Evolutionary conservation across 2,797 vertebrate species (phyloP), one percentile per base, ranked within the genome.

Genomic region (Eurystomus glaucurus): DNA sequence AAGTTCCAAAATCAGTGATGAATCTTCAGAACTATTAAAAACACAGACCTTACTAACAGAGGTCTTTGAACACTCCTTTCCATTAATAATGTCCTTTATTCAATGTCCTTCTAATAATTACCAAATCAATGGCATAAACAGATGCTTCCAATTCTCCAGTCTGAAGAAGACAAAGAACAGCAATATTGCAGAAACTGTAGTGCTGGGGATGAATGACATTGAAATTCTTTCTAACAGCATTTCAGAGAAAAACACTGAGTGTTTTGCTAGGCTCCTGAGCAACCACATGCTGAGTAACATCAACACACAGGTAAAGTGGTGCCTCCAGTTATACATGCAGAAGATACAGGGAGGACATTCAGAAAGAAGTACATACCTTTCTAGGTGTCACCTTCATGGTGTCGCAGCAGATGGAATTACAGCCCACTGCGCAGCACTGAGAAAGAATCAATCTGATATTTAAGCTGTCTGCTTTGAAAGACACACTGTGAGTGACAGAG

Each of bases 331-430:
- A 39, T 7, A 35, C 57, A 39, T 12, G 37, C 80, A 58, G 66
- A 54, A 88, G 80, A 39, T 4, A 11, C 11, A 33, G 69, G 55
- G 33, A 85, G 29, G 54, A 85, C 69, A 58, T 39, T 48, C 76
- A 86, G 90, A 78, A 86, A 78, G 85, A 35, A 93, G 86, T 43
- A 79, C 50, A 8, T 37, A 74, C 77, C 74, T 95, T 79, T 88
- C 19, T 13, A 82, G 85, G 92, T 92, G 92, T 96, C 95, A 96
- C 96, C 93, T 96, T 94, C 85, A 84, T 57, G 9, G 12, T 13
- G 31, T 55, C 2, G 1, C 66, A 86, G 85, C 84, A 90, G 96
- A 96, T 96, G 90, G 88, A 97, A 96, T 96, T 97, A 93, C 96
- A 97, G 93, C 85, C 72, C 80, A 37, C 62, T 48, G 90, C 0